Conservation (phyloP, 2,888 invertebrate species). For the Agrochola macilenta region DNA sequence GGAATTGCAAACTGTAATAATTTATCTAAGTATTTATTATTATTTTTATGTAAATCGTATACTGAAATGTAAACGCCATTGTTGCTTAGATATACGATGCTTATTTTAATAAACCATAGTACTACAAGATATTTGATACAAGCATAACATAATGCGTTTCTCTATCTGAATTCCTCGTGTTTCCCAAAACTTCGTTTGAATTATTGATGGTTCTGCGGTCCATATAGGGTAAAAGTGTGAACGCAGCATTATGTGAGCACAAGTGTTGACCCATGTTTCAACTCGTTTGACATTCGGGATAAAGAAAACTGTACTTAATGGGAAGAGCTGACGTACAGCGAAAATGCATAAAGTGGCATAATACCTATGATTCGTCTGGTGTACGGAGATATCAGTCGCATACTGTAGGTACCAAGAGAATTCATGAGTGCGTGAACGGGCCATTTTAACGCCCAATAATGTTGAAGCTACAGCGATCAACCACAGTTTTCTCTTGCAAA, state of each 20-base stretch:
- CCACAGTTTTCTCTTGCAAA: no score
- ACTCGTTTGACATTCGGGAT: constrained; percentile 16
- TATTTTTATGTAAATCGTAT: constrained; percentile 18
- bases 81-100: not conserved
- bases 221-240: constrained; percentile 1
- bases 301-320: constrained; percentile 23
- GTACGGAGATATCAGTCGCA: no score
- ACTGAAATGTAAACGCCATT: not conserved
- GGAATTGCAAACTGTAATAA: constrained; percentile 35
- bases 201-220: constrained; percentile 19
- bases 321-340: not conserved
- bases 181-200: constrained; percentile 4
- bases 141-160: not conserved
- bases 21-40: constrained; percentile 1
- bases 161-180: not conserved
- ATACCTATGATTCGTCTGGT: no score
- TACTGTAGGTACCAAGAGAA: no score
- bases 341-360: no score
- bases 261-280: constrained; percentile 42
- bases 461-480: no score
- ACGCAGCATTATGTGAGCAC: constrained; percentile 17
- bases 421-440: no score
- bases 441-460: no score
- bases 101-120: not conserved
- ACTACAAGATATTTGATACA: not conserved